Evolutionary conservation across 2,888 invertebrate species (phyloP).

Genomic region (Spisula subtruncata): DNA sequence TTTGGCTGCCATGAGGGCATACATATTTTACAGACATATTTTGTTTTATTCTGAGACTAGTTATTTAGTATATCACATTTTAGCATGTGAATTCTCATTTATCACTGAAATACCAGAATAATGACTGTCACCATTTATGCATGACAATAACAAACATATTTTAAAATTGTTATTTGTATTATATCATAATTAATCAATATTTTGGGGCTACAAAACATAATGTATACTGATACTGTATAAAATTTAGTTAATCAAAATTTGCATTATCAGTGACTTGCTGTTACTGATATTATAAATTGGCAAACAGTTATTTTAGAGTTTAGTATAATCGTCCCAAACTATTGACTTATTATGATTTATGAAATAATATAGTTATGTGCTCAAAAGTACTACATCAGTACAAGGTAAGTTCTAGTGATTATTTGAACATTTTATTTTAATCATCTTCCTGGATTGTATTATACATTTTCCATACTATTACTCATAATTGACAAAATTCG

Average conservation of each 20-base stretch:
- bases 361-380: no score
- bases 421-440: neutral
- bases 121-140: neutral
- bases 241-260: no score
- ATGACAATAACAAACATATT: neutral
- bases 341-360: no score
- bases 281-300: no score
- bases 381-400: neutral
- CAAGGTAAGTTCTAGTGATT: neutral
- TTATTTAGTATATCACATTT: neutral
- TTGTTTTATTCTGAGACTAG: neutral
- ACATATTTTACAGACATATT: no score
- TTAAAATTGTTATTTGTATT: neutral
- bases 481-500: neutral
- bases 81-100: neutral
- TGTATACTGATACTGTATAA: no score
- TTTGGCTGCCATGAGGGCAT: no score
- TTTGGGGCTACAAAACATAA: no score
- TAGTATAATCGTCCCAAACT: no score
- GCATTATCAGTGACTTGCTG: no score
- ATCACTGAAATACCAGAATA: neutral
- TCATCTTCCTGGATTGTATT: neutral
- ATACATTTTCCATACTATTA: neutral
- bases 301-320: no score
- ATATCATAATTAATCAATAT: neutral